Percentiles rank a stretch among this genome's conserved stretches.
phyloP scores from a whole-genome alignment of 1,140 invertebrate species.

The Lamellibrachia luymesi region DNA sequence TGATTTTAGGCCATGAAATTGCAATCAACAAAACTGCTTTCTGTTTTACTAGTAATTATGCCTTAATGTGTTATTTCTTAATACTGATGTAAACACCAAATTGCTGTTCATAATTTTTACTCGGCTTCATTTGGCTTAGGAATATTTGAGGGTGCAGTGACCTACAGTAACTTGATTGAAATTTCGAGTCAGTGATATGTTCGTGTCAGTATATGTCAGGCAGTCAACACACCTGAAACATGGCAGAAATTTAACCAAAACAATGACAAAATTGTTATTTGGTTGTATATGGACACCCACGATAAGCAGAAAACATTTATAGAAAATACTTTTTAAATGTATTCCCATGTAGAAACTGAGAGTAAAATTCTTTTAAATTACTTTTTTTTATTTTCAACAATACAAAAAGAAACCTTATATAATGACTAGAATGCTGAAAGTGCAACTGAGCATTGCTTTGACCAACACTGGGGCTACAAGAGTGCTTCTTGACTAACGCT shows the following conservation, averaged over 20 bases:
- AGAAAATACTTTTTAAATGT: not conserved
- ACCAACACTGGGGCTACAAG: not conserved
- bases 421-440: not conserved
- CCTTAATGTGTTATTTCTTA: too few species aligned
- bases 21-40: too few species aligned
- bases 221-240: not conserved
- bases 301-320: not conserved
- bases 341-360: not conserved
- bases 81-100: not conserved
- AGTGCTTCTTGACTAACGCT: not conserved
- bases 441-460: not conserved
- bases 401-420: not conserved
- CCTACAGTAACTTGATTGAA: not conserved
- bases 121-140: not conserved
- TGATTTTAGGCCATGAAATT: not conserved
- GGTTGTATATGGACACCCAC: not conserved
- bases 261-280: not conserved
- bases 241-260: not conserved
- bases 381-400: not conserved
- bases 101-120: not conserved
- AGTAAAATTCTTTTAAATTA: not conserved
- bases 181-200: not conserved
- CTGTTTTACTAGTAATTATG: too few species aligned
- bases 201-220: too few species aligned
- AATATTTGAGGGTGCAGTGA: not conserved